Evolutionary conservation across 2,797 vertebrate species (phyloP).

Genomic region (Epinephelus malabaricus): DNA sequence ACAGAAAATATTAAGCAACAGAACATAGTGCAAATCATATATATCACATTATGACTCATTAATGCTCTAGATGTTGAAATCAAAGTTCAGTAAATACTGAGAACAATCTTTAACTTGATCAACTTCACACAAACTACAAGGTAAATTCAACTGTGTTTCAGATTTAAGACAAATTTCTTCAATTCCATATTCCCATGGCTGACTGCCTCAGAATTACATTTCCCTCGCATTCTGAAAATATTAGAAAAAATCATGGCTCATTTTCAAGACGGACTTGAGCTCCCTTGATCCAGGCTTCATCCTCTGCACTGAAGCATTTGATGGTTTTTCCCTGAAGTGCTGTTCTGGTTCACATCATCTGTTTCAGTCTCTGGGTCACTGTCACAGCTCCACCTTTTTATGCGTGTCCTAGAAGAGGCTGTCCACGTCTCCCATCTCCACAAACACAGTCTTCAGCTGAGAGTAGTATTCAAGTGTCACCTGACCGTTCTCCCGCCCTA

Average conservation of each 20-base stretch:
- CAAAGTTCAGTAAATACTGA: slow-evolving; percentile 15
- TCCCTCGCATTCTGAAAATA: slow-evolving; percentile 3
- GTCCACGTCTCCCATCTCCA: slow-evolving; percentile 97
- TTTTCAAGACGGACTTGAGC: background rate
- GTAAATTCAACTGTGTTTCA: background rate
- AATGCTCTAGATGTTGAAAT: slow-evolving; percentile 10
- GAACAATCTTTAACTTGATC: background rate
- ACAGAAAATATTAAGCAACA: slow-evolving; percentile 9
- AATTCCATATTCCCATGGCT: background rate
- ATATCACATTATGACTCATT: background rate
- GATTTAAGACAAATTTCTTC: background rate
- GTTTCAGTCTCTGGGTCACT: slow-evolving; percentile 19
- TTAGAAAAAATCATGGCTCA: background rate
- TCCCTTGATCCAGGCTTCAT: background rate
- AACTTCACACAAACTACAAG: background rate
- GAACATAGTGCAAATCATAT: slow-evolving; percentile 18
- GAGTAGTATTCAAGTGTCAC: slow-evolving; percentile 94
- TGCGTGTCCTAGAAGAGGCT: slow-evolving; percentile 87
- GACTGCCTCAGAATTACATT: background rate
- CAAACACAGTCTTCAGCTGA: slow-evolving; percentile 94
- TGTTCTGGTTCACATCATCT: slow-evolving; percentile 3
- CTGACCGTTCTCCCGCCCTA: slow-evolving; percentile 96
- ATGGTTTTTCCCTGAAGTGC: slow-evolving; percentile 11
- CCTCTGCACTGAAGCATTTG: background rate
- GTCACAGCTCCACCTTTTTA: background rate